phyloP scores from a whole-genome alignment of 2,888 invertebrate species.

The Oithona nana region DNA sequence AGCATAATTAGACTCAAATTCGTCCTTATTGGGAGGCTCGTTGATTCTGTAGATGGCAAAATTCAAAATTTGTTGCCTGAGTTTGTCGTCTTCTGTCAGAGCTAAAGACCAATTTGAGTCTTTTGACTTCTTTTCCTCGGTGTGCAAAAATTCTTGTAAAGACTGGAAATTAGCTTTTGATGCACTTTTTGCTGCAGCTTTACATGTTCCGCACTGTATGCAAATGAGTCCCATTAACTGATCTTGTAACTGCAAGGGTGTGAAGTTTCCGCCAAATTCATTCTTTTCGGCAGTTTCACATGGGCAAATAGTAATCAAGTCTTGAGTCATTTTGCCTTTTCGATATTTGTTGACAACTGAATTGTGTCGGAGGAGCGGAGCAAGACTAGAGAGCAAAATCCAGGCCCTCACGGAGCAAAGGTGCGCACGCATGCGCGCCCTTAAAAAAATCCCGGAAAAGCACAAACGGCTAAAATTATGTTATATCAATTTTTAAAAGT shows the following conservation, averaged over 20 bases:
- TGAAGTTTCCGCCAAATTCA: background rate
- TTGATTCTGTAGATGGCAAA: background rate
- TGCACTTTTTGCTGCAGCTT: background rate
- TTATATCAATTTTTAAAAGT: no score
- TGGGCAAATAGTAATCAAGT: no score
- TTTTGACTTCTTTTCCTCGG: background rate
- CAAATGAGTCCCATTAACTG: background rate
- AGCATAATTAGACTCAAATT: background rate
- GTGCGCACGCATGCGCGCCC: no score
- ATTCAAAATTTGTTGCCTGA: background rate
- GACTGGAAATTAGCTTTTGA: background rate
- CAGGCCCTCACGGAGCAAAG: no score
- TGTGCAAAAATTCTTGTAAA: background rate
- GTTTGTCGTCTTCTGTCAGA: background rate
- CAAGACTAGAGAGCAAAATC: no score
- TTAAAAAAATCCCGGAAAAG: no score
- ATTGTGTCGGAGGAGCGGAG: no score
- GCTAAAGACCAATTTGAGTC: background rate
- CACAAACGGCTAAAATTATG: no score
- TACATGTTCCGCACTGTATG: background rate
- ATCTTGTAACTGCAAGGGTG: background rate
- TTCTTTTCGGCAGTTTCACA: no score
- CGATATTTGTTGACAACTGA: no score
- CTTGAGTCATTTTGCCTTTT: no score
- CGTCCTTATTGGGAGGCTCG: background rate